These are phyloP conservation scores for Bugula neritina DNA, from an alignment of 2,888 invertebrate species.

Conservation along the genomic window DNA sequence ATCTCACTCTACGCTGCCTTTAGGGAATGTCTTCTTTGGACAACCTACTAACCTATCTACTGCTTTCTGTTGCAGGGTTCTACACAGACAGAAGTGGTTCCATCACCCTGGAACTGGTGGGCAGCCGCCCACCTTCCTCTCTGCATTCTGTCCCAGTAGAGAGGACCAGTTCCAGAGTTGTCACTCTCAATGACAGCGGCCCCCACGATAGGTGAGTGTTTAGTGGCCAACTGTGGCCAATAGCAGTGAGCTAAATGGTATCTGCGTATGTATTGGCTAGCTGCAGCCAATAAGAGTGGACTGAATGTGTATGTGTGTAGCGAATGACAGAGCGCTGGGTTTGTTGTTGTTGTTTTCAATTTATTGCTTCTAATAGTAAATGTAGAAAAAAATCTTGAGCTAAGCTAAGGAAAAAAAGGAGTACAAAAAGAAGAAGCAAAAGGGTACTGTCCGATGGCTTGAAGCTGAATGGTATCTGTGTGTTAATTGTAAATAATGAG, in stretches of 20 bases:
- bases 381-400: too few species aligned
- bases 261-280: too few species aligned
- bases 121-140: slow-evolving; percentile 23
- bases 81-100: slow-evolving; percentile 16
- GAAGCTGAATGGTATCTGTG: background rate
- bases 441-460: too few species aligned
- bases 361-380: too few species aligned
- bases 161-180: slow-evolving; percentile 22
- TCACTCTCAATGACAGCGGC: background rate
- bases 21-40: background rate
- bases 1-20: background rate
- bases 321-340: too few species aligned
- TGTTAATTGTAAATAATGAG: background rate
- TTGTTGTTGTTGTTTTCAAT: too few species aligned
- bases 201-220: slow-evolving; percentile 9
- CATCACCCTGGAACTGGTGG: slow-evolving; percentile 2
- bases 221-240: background rate
- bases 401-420: too few species aligned
- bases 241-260: background rate
- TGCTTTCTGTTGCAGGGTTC: background rate
- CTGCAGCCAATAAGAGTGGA: background rate
- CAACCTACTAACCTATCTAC: too few species aligned
- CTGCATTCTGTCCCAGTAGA: slow-evolving; percentile 17
- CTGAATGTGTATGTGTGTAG: too few species aligned
- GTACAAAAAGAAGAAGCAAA: too few species aligned